phyloP scores from a whole-genome alignment of 2,888 invertebrate species.

The Baronia brevicornis region DNA sequence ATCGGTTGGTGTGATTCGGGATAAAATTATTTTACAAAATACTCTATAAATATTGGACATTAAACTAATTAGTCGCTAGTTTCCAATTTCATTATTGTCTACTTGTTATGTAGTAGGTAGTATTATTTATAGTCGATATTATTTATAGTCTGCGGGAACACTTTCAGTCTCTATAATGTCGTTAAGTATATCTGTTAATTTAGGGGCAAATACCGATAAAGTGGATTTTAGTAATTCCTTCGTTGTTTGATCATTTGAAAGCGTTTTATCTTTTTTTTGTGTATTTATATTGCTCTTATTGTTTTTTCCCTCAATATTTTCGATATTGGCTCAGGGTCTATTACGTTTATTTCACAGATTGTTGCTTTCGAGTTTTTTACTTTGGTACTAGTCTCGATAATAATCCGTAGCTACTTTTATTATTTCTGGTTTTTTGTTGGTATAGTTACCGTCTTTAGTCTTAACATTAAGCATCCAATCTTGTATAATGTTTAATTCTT shows the following conservation, averaged over 20 bases:
- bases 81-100: too few relatives aligned
- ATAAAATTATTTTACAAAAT: too few relatives aligned
- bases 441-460: constrained; percentile 13
- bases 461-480: constrained; percentile 20
- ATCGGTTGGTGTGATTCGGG: too few relatives aligned
- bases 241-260: constrained; percentile 22
- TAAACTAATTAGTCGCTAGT: too few relatives aligned
- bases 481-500: too few relatives aligned
- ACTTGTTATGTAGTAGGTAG: too few relatives aligned
- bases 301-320: constrained; percentile 22
- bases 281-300: constrained; percentile 17
- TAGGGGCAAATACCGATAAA: constrained; percentile 18
- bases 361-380: constrained; percentile 7
- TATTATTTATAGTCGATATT: constrained; percentile 23
- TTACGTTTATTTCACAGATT: constrained; percentile 4
- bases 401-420: constrained; percentile 21
- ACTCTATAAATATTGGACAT: too few relatives aligned
- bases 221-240: constrained; percentile 23
- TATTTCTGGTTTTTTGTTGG: constrained; percentile 17
- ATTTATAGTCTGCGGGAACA: constrained; percentile 24
- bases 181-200: constrained; percentile 22
- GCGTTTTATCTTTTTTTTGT: constrained; percentile 24
- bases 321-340: constrained; percentile 11
- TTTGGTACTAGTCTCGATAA: constrained; percentile 18
- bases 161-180: constrained; percentile 18